Conservation (phyloP, 2,888 invertebrate species). For the Sesia bembeciformis region DNA sequence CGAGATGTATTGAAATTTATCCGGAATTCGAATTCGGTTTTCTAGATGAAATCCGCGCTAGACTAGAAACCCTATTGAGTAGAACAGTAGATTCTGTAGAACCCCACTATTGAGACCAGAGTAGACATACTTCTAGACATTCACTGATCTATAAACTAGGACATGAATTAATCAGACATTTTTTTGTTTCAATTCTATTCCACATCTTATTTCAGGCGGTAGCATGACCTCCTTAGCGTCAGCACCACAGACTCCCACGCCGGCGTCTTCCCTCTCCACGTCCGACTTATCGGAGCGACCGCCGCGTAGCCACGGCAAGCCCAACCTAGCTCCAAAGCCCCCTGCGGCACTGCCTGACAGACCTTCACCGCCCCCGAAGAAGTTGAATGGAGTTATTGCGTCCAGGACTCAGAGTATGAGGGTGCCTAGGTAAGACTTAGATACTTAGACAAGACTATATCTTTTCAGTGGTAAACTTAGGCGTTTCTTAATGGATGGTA, state of each 20-base stretch:
- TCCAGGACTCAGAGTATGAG: slow-evolving; percentile 89
- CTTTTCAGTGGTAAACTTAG: too few relatives aligned
- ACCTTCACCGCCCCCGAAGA: slow-evolving; percentile 80
- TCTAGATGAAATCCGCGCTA: too few relatives aligned
- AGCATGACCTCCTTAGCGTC: slow-evolving; percentile 61
- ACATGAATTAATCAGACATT: too few relatives aligned
- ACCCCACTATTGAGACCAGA: too few relatives aligned
- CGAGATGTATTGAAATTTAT: too few relatives aligned
- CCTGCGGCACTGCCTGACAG: slow-evolving; percentile 65
- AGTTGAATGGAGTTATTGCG: slow-evolving; percentile 76
- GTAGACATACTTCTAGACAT: too few relatives aligned
- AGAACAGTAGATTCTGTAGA: too few relatives aligned
- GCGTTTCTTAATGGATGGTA: too few relatives aligned
- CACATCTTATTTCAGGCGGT: slow-evolving; percentile 34
- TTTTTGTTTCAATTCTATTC: neutral
- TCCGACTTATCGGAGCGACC: slow-evolving; percentile 64
- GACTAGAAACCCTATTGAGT: too few relatives aligned
- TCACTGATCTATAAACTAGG: too few relatives aligned
- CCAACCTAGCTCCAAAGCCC: slow-evolving; percentile 88
- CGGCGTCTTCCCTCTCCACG: slow-evolving; percentile 52
- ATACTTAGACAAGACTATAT: too few relatives aligned
- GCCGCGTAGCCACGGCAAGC: slow-evolving; percentile 82
- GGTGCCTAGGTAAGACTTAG: slow-evolving; percentile 76
- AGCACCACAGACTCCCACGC: slow-evolving; percentile 29
- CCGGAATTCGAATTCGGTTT: too few relatives aligned